These are phyloP conservation scores for Alloplasta piceator DNA, from an alignment of 2,888 invertebrate genomes.

Conservation along the genomic window DNA sequence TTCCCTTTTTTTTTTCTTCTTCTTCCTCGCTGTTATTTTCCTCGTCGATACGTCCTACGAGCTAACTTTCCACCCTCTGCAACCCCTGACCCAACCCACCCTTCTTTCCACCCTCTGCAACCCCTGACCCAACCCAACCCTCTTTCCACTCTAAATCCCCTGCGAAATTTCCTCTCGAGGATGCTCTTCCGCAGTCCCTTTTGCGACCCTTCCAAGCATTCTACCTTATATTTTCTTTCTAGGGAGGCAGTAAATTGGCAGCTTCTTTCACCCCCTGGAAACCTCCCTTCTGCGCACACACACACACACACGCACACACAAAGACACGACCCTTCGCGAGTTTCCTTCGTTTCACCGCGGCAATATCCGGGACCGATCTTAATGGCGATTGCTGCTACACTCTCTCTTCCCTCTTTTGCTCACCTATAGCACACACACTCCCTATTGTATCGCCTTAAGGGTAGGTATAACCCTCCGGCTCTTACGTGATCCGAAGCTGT, in stretches of 20 bases:
- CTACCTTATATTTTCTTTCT: slow-evolving; percentile 24
- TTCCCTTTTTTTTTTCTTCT: slow-evolving; percentile 19
- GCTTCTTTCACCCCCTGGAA: slow-evolving; percentile 9
- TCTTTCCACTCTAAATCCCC: neutral
- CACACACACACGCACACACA: slow-evolving; percentile 8
- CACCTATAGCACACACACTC: slow-evolving; percentile 22
- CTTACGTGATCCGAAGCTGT: slow-evolving; percentile 19
- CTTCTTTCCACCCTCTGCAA: neutral
- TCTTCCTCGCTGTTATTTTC: slow-evolving; percentile 13
- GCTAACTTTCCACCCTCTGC: slow-evolving; percentile 1
- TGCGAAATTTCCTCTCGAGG: slow-evolving; percentile 2
- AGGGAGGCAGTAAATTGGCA: slow-evolving; percentile 26
- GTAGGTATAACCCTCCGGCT: slow-evolving; percentile 40
- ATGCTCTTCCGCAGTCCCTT: neutral
- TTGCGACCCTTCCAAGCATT: neutral
- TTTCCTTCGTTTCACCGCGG: slow-evolving; percentile 28
- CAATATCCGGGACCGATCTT: slow-evolving; percentile 53
- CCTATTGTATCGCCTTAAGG: slow-evolving; percentile 37
- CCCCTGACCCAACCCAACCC: neutral
- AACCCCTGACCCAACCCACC: neutral
- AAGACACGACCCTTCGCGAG: neutral
- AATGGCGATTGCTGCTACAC: slow-evolving; percentile 32
- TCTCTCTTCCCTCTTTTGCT: neutral
- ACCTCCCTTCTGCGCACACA: neutral
- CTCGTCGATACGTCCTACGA: slow-evolving; percentile 18